These are phyloP conservation scores for Sebastes oblongus DNA, from an alignment of 2,797 vertebrate species.

Conservation along the genomic window DNA sequence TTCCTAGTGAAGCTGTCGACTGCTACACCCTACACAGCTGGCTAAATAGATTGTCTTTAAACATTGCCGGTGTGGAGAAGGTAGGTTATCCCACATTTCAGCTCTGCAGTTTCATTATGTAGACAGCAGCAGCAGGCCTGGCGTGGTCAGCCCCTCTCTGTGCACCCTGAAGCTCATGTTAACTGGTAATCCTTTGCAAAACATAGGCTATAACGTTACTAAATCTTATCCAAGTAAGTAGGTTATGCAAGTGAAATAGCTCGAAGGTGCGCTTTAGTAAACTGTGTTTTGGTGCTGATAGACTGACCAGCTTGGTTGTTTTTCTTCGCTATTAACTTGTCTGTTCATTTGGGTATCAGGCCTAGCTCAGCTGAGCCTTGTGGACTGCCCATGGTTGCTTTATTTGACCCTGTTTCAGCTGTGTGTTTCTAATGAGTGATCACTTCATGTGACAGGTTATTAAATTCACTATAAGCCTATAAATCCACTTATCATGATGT, in stretches of 20 bases:
- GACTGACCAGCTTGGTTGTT: background rate
- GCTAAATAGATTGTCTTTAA: conserved; percentile 25
- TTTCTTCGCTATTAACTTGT: conserved; percentile 46
- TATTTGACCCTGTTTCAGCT: conserved; percentile 55
- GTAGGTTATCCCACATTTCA: conserved; percentile 42
- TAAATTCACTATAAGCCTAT: background rate
- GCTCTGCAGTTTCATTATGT: conserved; percentile 71
- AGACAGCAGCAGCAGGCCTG: conserved; percentile 72
- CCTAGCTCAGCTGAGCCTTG: conserved; percentile 69
- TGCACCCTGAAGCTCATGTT: conserved; percentile 63
- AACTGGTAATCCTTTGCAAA: conserved; percentile 66
- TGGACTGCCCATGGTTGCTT: conserved; percentile 53
- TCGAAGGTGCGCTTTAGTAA: background rate
- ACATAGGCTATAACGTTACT: conserved; percentile 4
- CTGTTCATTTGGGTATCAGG: conserved; percentile 58
- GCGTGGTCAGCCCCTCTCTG: conserved; percentile 72
- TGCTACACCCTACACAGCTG: conserved; percentile 52
- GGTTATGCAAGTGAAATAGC: conserved; percentile 21
- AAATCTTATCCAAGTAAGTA: conserved; percentile 9
- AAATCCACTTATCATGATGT: background rate
- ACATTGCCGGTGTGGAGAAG: conserved; percentile 27
- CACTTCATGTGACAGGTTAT: conserved; percentile 21
- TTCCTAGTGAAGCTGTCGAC: conserved; percentile 26
- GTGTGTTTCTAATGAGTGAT: conserved; percentile 24
- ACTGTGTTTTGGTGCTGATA: background rate